Base-by-base conservation (phyloP, 1,140 invertebrate genomes). In the Aphidius ervi region DNA sequence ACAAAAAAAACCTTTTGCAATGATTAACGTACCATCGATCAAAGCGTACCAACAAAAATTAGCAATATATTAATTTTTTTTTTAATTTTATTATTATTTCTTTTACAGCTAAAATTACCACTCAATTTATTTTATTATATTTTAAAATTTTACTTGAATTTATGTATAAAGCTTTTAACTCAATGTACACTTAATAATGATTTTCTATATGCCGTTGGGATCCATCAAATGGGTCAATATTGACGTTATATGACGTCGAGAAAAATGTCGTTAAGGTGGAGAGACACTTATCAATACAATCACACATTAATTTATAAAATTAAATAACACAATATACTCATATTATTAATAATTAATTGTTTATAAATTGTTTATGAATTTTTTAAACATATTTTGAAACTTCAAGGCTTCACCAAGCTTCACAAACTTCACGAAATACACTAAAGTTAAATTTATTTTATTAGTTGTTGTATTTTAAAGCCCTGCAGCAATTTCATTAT, bases 1-100 rank as follows among this genome's bases (percentile, higher is more conserved):
- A 46, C 45, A 54, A 54, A 47, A 47, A 55, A 52, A 46, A 47
- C 50, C 52, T 59, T 45, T 58, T n/a, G 49, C 48, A 55, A 65
- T 65, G 64, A 65, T 65, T 65, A 65, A 65, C 64, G 61, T 63
- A 46, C 61, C 56, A 65, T 65, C 64, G 61, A 63, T 65, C 64
- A 65, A 65, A 63, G 64, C 16, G 23, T 41, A 53, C 58, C 56
- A 49, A 9, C 9, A 46, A 46, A 61, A 65, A 65, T 65, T 65
- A 63, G 49, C 46, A 60, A 40, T 58, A 9, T 40, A 31, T n/a
- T n/a, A 20, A 39, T 48, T 20, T 56, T 43, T 64, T 61, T 54
- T n/a, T n/a, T n/a, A n/a, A 58, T 23, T 43, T 37, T 10, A 9
- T 52, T 8, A 9, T 54, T 54, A 41, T 1, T 54, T 54, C 52